Conservation (phyloP, 2,113 vertebrate species). For the Arizona elegans region DNA sequence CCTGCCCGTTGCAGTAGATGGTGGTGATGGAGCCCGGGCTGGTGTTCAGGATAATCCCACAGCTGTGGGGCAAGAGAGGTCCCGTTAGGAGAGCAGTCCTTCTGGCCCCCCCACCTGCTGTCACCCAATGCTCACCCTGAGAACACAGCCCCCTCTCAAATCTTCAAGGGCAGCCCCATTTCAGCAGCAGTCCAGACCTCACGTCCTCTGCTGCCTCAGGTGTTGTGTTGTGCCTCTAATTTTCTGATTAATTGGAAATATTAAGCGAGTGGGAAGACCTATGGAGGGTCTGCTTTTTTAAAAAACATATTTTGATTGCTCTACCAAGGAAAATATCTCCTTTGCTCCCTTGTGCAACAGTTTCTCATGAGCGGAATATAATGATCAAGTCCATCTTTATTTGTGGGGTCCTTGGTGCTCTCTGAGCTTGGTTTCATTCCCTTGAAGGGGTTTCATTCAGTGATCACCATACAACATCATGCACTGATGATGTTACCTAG, state of each 20-base stretch:
- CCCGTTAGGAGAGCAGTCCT: neutral
- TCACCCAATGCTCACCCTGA: neutral
- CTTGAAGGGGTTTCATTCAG: too few species aligned
- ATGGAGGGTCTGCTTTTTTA: neutral
- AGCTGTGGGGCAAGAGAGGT: neutral
- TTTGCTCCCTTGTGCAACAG: neutral
- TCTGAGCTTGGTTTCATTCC: too few species aligned
- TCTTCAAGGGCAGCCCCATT: neutral
- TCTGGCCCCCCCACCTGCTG: neutral
- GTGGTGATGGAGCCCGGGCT: neutral
- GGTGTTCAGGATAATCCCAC: neutral
- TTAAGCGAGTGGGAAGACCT: neutral
- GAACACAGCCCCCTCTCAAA: neutral
- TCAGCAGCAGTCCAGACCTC: neutral
- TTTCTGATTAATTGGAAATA: neutral
- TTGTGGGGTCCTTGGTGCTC: neutral
- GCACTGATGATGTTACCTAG: neutral
- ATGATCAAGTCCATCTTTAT: rapidly evolving
- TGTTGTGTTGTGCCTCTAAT: neutral
- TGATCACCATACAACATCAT: too few species aligned
- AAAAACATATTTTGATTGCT: neutral
- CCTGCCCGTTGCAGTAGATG: neutral
- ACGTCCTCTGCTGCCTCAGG: rapidly evolving
- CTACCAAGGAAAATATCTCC: neutral
- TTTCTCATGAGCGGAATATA: neutral